Conservation (phyloP, 1,140 invertebrate species). For the Bombus affinis region DNA sequence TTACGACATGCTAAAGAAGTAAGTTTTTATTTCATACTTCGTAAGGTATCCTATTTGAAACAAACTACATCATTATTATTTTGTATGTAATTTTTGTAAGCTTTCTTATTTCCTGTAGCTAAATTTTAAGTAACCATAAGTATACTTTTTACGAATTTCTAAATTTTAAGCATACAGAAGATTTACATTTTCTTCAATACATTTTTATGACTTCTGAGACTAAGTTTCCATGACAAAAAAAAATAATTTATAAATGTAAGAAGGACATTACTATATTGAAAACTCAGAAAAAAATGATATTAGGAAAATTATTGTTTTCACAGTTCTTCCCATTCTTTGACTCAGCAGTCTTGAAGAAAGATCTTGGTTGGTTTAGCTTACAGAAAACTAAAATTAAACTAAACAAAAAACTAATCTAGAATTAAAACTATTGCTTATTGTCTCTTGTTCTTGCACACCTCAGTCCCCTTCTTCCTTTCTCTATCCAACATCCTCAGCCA, state of each 20-base stretch:
- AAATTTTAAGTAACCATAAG: not conserved
- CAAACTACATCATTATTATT: not conserved
- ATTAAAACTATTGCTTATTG: too few species aligned
- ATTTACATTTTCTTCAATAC: not conserved
- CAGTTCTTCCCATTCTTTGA: not conserved
- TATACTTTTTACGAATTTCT: not conserved
- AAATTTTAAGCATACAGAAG: not conserved
- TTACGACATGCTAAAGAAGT: constrained; percentile 95
- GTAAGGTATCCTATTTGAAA: not conserved
- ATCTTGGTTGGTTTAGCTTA: too few species aligned
- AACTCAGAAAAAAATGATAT: not conserved
- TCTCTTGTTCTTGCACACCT: too few species aligned
- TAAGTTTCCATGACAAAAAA: not conserved
- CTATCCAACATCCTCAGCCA: too few species aligned
- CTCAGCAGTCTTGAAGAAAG: too few species aligned
- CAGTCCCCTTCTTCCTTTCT: too few species aligned
- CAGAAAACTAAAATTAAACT: too few species aligned
- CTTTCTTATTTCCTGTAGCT: not conserved
- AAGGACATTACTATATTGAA: not conserved
- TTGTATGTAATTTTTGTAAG: not conserved
- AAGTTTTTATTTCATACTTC: constrained; percentile 41
- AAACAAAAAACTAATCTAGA: too few species aligned
- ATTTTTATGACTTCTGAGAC: not conserved
- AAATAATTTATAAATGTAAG: not conserved
- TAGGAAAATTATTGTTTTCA: not conserved